Conservation (phyloP, 2,797 vertebrate genomes). For the Oreochromis grahami region DNA sequence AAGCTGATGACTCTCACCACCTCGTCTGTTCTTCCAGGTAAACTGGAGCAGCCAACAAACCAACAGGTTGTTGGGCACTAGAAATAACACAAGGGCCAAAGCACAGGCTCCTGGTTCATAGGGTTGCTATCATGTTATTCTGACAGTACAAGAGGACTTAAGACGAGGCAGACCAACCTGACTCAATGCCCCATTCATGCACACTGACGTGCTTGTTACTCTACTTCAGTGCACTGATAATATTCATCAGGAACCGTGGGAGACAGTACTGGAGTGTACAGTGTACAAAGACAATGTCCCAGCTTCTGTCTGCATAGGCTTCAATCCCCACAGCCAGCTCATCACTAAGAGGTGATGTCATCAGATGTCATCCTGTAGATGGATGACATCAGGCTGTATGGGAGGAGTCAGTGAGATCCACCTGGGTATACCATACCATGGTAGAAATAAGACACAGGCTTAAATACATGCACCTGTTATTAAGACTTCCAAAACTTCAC, state of each 20-base stretch:
- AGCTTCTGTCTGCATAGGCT: accelerated
- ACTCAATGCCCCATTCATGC: background rate
- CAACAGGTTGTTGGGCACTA: background rate
- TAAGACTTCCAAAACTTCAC: too few relatives aligned
- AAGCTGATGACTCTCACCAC: slow-evolving; percentile 81
- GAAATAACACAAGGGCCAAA: background rate
- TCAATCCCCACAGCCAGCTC: background rate
- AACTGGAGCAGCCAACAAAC: too few relatives aligned
- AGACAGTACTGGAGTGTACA: background rate
- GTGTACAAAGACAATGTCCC: accelerated
- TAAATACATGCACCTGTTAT: too few relatives aligned
- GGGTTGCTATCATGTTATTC: background rate
- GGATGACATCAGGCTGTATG: background rate
- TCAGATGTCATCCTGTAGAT: background rate
- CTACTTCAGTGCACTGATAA: background rate
- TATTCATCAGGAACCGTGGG: background rate
- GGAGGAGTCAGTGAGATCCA: background rate
- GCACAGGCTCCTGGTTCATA: too few relatives aligned
- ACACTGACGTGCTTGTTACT: background rate
- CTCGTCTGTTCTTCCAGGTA: slow-evolving; percentile 81
- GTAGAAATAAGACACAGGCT: background rate
- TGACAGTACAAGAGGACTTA: accelerated
- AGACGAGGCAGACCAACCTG: background rate
- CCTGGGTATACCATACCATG: background rate
- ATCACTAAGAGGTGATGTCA: background rate